phyloP scores from a whole-genome alignment of 2,888 invertebrate species.

The Thymelicus acteon region DNA sequence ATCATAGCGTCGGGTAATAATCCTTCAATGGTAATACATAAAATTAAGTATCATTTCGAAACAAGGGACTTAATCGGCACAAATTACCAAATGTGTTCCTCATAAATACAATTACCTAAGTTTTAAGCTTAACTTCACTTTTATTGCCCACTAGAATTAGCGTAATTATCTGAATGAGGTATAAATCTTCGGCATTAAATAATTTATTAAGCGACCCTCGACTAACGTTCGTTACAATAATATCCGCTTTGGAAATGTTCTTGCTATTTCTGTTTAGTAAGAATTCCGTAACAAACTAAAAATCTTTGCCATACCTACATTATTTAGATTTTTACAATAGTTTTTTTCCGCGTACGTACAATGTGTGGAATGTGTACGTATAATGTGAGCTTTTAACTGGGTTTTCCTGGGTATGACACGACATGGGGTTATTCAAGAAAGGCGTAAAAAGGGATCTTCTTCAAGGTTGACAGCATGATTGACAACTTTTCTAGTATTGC shows the following conservation, averaged over 20 bases:
- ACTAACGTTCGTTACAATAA: neutral
- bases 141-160: neutral
- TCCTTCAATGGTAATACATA: neutral
- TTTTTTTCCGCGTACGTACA: too few relatives aligned
- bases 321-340: too few relatives aligned
- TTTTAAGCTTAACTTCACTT: neutral
- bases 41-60: neutral
- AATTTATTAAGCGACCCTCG: neutral
- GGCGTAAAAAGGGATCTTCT: too few relatives aligned
- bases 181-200: constrained; percentile 4
- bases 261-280: neutral
- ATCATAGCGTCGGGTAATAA: too few relatives aligned
- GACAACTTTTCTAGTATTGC: too few relatives aligned
- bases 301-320: too few relatives aligned
- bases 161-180: neutral
- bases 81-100: neutral
- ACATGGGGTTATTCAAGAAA: too few relatives aligned
- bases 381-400: too few relatives aligned
- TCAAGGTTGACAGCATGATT: too few relatives aligned
- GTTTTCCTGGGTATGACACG: too few relatives aligned
- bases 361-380: too few relatives aligned
- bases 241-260: neutral
- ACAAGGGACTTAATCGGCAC: neutral
- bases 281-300: too few relatives aligned
- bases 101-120: constrained; percentile 1